Base-by-base conservation (phyloP, 2,113 vertebrate species). In the Dasypus novemcinctus region DNA sequence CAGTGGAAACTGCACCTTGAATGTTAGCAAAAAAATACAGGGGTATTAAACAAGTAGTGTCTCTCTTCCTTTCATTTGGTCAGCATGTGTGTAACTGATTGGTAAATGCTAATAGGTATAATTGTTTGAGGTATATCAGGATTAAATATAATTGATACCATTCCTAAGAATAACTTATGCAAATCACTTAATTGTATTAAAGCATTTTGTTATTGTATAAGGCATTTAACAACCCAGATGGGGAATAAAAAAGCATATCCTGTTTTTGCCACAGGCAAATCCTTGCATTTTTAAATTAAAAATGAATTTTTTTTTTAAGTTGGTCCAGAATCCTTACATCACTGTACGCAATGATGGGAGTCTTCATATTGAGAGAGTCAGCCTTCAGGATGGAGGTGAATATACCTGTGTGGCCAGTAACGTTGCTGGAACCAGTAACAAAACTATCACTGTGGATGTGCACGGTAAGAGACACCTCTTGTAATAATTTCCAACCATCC, bases 331-430 rank as follows among this genome's bases (percentile, higher is more conserved):
- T 87, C 98, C 99, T 9, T 99, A 99, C 33, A 46, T 99, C 81
- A 99, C 97, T 0, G 95, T 99, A 52, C 98, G 99, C 75, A 98
- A 98, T 20, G 99, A 99, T 5, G 99, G 99, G 25, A 99, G 99
- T 96, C 98, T 99, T 87, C 99, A 99, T 81, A 99, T 99, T 25
- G 99, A 99, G 95, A 98, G 99, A 75, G 98, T 99, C 41, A 98
- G 98, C 29, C 97, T 99, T 96, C 99, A 99, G 75, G 99, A 99
- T 5, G 98, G 97, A 0, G 99, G 99, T 0, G 98, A 99, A 49
- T 99, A 99, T 78, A 99, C 98, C 94, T 99, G 99, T 95, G 98
- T 99, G 98, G 99, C 99, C 76, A 99, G 98, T 94, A 99, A 98
- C 0, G 98, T 98, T 15, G 99, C 98, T 4, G 99, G 99, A 36